Percentiles rank a stretch among this genome's conserved stretches.
Conservation (phyloP, 2,888 invertebrate genomes). For the Athalia cordata region DNA sequence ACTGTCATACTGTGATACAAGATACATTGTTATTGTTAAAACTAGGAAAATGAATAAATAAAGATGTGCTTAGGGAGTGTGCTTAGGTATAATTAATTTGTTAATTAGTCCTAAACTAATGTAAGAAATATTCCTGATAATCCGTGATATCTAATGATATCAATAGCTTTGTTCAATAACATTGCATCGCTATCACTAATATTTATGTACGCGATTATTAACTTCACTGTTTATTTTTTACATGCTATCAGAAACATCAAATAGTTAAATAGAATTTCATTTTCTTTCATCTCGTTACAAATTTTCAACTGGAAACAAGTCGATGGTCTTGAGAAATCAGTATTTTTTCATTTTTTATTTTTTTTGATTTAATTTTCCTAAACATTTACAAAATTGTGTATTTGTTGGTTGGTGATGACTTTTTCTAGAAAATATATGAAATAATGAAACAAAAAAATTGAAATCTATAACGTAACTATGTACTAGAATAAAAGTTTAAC, state of each 20-base stretch:
- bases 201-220: background rate
- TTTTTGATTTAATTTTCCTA: background rate
- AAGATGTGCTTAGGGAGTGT: slow-evolving; percentile 49
- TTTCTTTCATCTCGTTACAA: no score
- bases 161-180: slow-evolving; percentile 43
- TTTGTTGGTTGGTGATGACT: background rate
- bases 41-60: slow-evolving; percentile 61
- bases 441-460: slow-evolving; percentile 10
- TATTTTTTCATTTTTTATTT: background rate
- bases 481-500: background rate
- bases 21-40: slow-evolving; percentile 70
- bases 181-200: slow-evolving; percentile 23
- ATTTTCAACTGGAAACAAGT: no score
- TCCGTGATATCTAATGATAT: slow-evolving; percentile 56
- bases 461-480: background rate
- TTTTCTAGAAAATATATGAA: background rate
- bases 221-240: background rate
- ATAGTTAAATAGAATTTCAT: no score
- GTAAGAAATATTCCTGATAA: slow-evolving; percentile 59
- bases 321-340: no score
- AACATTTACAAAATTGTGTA: background rate
- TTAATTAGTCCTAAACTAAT: slow-evolving; percentile 64
- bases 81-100: slow-evolving; percentile 56
- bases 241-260: no score
- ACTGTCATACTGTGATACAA: slow-evolving; percentile 71